Evolutionary conservation across 2,888 invertebrate species (phyloP).

Genomic region (Chydorus sphaericus): DNA sequence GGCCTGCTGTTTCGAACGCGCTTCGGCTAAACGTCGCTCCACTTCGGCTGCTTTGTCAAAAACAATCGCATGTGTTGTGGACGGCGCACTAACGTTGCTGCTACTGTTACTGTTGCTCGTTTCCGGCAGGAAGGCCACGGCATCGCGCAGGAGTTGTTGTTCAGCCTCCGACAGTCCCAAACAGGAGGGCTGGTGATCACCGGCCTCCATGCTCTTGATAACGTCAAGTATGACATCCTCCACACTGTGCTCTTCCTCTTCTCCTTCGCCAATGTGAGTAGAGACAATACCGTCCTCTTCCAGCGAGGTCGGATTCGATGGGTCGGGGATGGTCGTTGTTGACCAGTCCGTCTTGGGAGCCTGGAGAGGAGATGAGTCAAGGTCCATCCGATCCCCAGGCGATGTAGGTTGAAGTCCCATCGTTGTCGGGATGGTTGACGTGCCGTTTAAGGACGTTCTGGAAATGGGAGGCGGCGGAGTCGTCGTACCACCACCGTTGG

Average conservation of each 20-base stretch:
- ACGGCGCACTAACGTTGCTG: not conserved
- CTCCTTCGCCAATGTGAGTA: conserved; percentile 29
- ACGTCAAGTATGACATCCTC: conserved; percentile 59
- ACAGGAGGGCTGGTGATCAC: not conserved
- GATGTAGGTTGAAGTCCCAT: not conserved
- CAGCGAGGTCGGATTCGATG: no score
- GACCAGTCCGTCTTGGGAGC: conserved; percentile 22
- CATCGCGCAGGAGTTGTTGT: conserved; percentile 20
- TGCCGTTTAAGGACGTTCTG: not conserved
- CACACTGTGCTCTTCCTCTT: conserved; percentile 42
- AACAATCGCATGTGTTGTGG: not conserved
- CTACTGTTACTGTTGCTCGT: no score
- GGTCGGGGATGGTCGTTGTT: conserved; percentile 24
- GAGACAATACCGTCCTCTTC: no score
- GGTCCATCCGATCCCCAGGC: conserved; percentile 1
- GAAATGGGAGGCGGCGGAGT: no score
- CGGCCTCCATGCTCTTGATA: conserved; percentile 48
- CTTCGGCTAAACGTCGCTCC: conserved; percentile 37
- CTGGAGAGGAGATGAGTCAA: not conserved
- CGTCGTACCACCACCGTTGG: not conserved
- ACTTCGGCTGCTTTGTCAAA: conserved; percentile 1
- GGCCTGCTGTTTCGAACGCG: conserved; percentile 39
- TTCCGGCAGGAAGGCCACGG: not conserved
- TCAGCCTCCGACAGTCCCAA: conserved; percentile 9
- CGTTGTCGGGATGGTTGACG: not conserved